Evolutionary conservation across 2,113 vertebrate species (phyloP), one percentile per base, ranked within the genome.

Genomic region (Ammodytes marinus): DNA sequence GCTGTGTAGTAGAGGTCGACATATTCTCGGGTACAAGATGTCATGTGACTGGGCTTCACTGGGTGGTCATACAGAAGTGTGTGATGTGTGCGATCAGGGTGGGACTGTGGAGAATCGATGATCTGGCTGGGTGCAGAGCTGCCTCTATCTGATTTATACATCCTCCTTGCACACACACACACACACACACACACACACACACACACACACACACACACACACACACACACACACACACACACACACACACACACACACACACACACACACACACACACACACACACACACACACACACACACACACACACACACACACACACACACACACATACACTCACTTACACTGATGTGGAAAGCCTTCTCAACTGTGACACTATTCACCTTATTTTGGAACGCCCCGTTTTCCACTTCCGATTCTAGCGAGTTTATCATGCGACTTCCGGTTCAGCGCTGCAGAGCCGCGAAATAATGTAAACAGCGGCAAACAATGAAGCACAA

Each of bases 101-200:
- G 86, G 77, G 79, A 84, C 82, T 84, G 88, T 89, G 82, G 79
- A 78, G 70, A 89, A 90, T 79, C 69, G 72, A 84, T 86, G 81
- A 89, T 85, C 71, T 82, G 79, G 69, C 54, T 69, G 63, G 13
- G 17, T 64, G 55, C 45, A 71, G 17, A 61, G 66, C 35, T 45
- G 64, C 50, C 57, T 63, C 59, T 49, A n/a, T 68, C 55, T 86
- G 79, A 87, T 88, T 85, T 82, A 82, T 78, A 67, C 52, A 54
- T 84, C 46, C 8, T 53, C 55, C 61, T 78, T 42, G 65, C 65
- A 71, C 57, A 61, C 46, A 35, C 27, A 27, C 27, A 27, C 27
- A 27, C 27, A 27, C 27, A 27, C 27, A 27, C 27, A 27, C 27
- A 27, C 27, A 27, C 27, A 27, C 27, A 27, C 27, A 27, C 27